These are phyloP conservation scores for Apodemia mormo DNA, from an alignment of 2,888 invertebrate species.

Conservation along the genomic window DNA sequence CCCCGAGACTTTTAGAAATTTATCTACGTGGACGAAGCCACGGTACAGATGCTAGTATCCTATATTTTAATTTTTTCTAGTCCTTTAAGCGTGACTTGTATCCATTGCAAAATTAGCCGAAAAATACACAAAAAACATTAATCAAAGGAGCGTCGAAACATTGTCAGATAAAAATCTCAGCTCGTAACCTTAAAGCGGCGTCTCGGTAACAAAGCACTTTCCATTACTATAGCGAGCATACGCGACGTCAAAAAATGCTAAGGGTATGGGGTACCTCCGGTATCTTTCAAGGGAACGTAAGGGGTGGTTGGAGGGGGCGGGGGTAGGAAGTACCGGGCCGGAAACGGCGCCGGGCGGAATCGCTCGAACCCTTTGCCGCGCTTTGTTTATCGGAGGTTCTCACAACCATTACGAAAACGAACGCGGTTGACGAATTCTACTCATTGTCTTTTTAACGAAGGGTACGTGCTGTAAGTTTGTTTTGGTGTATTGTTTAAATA, in stretches of 20 bases:
- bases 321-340: conserved; percentile 50
- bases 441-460: conserved; percentile 32
- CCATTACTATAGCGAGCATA: conserved; percentile 16
- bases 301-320: conserved; percentile 28
- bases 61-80: too few relatives aligned
- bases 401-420: conserved; percentile 31
- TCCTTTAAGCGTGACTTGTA: not conserved
- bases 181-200: conserved; percentile 13
- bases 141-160: conserved; percentile 15
- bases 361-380: conserved; percentile 65
- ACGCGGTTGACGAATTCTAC: conserved; percentile 31
- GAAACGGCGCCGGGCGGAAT: conserved; percentile 70
- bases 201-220: conserved; percentile 17
- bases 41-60: too few relatives aligned
- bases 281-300: conserved; percentile 35
- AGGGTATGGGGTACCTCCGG: conserved; percentile 12
- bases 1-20: too few relatives aligned
- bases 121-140: conserved; percentile 13
- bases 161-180: conserved; percentile 16
- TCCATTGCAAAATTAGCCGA: not conserved
- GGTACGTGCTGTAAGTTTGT: conserved; percentile 16
- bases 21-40: too few relatives aligned
- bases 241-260: conserved; percentile 17
- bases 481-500: conserved; percentile 16
- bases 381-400: conserved; percentile 64